These are phyloP conservation scores for Colistium nudipinnis DNA, from an alignment of 2,113 vertebrate genomes.

Conservation along the genomic window DNA sequence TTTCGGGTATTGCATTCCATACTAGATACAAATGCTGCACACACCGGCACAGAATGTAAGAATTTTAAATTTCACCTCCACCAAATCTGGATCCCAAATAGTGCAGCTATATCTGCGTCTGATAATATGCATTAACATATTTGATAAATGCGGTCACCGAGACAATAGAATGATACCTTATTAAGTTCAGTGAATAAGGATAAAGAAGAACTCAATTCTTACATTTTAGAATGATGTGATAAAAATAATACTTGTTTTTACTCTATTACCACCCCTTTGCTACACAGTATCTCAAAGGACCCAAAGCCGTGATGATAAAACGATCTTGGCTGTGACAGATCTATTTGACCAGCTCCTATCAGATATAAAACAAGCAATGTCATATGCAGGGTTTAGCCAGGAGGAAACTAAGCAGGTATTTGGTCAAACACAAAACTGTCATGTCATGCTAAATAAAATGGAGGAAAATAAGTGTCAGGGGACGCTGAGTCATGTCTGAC, in stretches of 20 bases:
- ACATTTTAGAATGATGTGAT: not conserved
- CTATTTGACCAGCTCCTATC: not conserved
- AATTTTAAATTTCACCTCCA: no score
- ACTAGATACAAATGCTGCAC: no score
- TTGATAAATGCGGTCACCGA: no score
- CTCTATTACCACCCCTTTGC: no score
- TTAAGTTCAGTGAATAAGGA: no score
- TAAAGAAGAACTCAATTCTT: no score
- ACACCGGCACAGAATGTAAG: not conserved
- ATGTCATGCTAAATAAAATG: constrained; percentile 70
- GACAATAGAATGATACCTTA: no score
- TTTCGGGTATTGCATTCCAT: no score
- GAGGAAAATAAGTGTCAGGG: constrained; percentile 59
- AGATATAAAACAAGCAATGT: not conserved
- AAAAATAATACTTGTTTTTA: not conserved
- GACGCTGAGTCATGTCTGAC: constrained; percentile 66
- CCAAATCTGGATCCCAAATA: no score
- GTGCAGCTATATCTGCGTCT: no score
- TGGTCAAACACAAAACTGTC: constrained; percentile 33
- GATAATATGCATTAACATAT: no score
- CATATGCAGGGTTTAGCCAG: constrained; percentile 12
- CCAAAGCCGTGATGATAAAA: constrained; percentile 14
- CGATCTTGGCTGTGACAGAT: not conserved
- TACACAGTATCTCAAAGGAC: not conserved
- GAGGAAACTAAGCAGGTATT: not conserved